Base-by-base conservation (phyloP, 2,797 vertebrate genomes). In the Parambassis ranga region DNA sequence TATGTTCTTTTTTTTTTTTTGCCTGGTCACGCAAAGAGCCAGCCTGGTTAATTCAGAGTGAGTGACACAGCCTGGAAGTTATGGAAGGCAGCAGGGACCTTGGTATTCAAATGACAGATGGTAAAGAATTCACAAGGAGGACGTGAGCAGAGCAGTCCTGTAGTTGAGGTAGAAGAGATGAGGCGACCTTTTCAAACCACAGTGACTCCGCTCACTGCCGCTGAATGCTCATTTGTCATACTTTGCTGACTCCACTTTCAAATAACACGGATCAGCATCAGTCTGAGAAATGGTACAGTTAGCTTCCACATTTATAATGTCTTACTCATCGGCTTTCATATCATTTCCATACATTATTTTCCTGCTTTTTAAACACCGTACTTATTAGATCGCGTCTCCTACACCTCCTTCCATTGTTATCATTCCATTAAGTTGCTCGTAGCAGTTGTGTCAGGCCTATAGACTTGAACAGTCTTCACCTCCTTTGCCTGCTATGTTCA, bases 191-290 rank as follows among this genome's bases (percentile, higher is more conserved):
- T 86, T 86, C 74, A 67, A 83, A 75, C 42, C 20, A n/a, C 66
- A 24, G 35, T 47, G 72, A 75, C 61, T 80, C 44, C 1, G 3
- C 57, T 52, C 1, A 3, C 57, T 52, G 67, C 52, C 50, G 51
- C 58, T 26, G 51, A 75, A 77, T 67, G 48, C 67, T 83, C 83
- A 72, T 87, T 84, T 84, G 75, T 83, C 75, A 87, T 74, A 73
- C 69, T 80, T 85, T 85, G 77, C 79, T 60, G 77, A 77, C 59
- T 83, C 71, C 50, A 49, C 78, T 82, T 79, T 68, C 36, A 81
- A 66, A 80, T 74, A 77, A 85, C 79, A 83, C 14, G 65, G 66
- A 84, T 85, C 76, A 70, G 72, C 70, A 70, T 84, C 67, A 42
- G 59, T 51, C 18, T 38, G 58, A 31, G 37, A 56, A 39, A 67